A percentile compares a stretch with the other conserved stretches of the same genome.
phyloP scores from a whole-genome alignment of 2,888 invertebrate species.

The Zygothrica quintamaculata region DNA sequence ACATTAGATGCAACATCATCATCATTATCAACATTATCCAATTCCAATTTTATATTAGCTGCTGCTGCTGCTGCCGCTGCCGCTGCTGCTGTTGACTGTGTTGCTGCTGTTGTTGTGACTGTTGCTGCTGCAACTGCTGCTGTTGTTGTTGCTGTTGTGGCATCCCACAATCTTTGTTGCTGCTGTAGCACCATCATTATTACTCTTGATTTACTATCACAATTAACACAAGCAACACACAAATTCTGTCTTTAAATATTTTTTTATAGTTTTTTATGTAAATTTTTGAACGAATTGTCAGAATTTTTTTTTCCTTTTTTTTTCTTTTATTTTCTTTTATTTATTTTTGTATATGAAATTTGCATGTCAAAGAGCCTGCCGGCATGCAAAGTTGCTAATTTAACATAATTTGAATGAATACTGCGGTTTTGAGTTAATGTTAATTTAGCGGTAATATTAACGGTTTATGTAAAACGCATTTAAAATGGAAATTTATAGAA shows the following conservation, averaged over 20 bases:
- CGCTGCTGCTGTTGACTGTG: conserved; percentile 24
- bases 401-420: background rate
- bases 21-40: conserved; percentile 22
- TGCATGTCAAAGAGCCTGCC: background rate
- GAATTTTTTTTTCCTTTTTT: background rate
- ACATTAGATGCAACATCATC: conserved; percentile 10
- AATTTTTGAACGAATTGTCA: background rate
- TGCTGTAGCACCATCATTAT: conserved; percentile 79
- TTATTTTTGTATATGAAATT: too few relatives aligned
- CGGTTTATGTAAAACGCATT: too few relatives aligned
- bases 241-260: too few relatives aligned
- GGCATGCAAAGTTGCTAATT: conserved; percentile 17
- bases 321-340: background rate
- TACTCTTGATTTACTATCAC: too few relatives aligned
- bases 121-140: conserved; percentile 19
- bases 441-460: too few relatives aligned
- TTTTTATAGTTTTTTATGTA: too few relatives aligned
- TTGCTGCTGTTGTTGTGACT: conserved; percentile 26
- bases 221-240: too few relatives aligned
- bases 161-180: conserved; percentile 77
- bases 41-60: conserved; percentile 39
- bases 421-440: background rate
- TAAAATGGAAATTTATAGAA: too few relatives aligned
- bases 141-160: conserved; percentile 25
- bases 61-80: conserved; percentile 13